These are phyloP conservation scores for Ennomos fuscantarius DNA, from an alignment of 2,888 invertebrate species.

Conservation along the genomic window DNA sequence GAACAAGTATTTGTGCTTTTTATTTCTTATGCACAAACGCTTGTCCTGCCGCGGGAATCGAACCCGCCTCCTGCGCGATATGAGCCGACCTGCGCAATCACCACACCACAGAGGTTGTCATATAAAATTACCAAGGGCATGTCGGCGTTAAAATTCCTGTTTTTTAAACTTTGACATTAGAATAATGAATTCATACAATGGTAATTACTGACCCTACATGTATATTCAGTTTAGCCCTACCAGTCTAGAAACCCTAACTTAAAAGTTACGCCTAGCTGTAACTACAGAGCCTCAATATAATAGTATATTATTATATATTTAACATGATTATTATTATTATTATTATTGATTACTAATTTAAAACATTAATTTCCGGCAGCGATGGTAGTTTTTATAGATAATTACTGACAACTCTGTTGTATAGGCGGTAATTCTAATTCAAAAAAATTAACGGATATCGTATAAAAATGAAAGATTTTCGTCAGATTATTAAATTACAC, in stretches of 20 bases:
- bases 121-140: no score
- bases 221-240: slow-evolving; percentile 4
- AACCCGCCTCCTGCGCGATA: no score
- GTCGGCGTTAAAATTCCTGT: no score
- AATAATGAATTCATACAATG: slow-evolving; percentile 12
- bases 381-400: slow-evolving; percentile 13
- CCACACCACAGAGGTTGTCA: no score
- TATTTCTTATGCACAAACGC: no score
- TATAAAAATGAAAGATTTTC: not conserved
- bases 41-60: no score
- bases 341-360: not conserved
- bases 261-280: slow-evolving; percentile 14
- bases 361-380: slow-evolving; percentile 9
- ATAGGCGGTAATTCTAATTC: slow-evolving; percentile 14
- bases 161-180: slow-evolving; percentile 2
- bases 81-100: no score
- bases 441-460: slow-evolving; percentile 14
- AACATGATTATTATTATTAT: slow-evolving; percentile 12
- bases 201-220: not conserved
- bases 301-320: slow-evolving; percentile 21
- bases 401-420: slow-evolving; percentile 25
- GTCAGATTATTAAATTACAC: no score
- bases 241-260: slow-evolving; percentile 14
- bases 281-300: slow-evolving; percentile 41
- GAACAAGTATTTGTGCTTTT: no score